phyloP scores from a whole-genome alignment of 1,140 invertebrate species.

The Scylla paramamosain region DNA sequence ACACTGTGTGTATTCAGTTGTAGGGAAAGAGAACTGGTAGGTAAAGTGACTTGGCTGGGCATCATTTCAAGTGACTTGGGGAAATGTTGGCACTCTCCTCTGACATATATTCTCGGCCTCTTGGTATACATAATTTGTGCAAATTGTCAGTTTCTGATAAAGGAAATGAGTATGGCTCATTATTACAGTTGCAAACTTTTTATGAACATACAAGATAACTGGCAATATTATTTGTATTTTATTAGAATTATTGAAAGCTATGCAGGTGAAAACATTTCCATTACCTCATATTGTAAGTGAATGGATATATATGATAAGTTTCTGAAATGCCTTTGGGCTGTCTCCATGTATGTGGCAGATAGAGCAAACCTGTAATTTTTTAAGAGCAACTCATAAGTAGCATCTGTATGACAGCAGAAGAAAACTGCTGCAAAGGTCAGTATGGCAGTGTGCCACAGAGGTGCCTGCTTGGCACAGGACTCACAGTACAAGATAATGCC shows the following conservation, averaged over 20 bases:
- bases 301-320: neutral
- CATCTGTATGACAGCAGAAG: neutral
- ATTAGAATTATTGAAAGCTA: constrained; percentile 21
- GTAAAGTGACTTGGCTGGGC: neutral
- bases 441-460: neutral
- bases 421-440: neutral
- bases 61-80: neutral
- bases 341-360: neutral
- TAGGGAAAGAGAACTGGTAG: neutral
- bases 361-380: neutral
- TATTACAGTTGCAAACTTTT: neutral
- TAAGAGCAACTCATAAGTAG: neutral
- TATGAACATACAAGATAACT: neutral
- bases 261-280: constrained; percentile 14
- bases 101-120: neutral
- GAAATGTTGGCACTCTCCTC: neutral
- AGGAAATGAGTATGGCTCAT: neutral
- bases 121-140: neutral
- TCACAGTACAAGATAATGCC: constrained; percentile 55
- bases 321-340: constrained; percentile 1
- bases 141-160: neutral
- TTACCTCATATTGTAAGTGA: neutral
- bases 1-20: neutral
- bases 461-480: constrained; percentile 28
- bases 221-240: neutral